phyloP scores from a whole-genome alignment of 2,888 invertebrate species.

The Mythimna vitellina region DNA sequence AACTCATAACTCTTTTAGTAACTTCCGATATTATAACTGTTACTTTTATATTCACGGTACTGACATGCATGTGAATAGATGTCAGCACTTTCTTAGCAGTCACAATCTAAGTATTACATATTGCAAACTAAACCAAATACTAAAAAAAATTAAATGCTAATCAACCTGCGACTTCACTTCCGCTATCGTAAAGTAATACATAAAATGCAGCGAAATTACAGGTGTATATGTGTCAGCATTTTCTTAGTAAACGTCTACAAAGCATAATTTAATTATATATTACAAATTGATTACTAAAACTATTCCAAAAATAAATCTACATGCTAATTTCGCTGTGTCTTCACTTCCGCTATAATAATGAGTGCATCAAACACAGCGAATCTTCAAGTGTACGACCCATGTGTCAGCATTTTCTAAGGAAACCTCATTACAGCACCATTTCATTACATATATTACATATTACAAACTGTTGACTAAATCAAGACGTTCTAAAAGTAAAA shows the following conservation, averaged over 20 bases:
- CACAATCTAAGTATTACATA: conserved; percentile 33
- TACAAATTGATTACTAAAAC: background rate
- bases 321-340: background rate
- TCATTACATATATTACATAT: background rate
- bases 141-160: background rate
- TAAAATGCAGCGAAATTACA: background rate
- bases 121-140: background rate
- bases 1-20: too few relatives aligned
- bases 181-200: background rate
- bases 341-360: background rate
- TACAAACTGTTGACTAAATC: background rate
- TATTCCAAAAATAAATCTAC: conserved; percentile 9
- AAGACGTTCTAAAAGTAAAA: background rate
- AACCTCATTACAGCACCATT: background rate
- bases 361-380: background rate
- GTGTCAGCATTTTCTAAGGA: background rate
- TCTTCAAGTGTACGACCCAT: background rate
- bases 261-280: background rate
- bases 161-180: background rate
- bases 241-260: background rate
- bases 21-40: too few relatives aligned
- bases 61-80: conserved; percentile 1
- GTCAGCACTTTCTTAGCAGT: conserved; percentile 29
- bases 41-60: too few relatives aligned
- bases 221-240: background rate